Percentiles rank a stretch among this genome's conserved stretches.
These are phyloP conservation scores for Halichoeres trimaculatus DNA, from an alignment of 2,113 vertebrate species.

Conservation along the genomic window DNA sequence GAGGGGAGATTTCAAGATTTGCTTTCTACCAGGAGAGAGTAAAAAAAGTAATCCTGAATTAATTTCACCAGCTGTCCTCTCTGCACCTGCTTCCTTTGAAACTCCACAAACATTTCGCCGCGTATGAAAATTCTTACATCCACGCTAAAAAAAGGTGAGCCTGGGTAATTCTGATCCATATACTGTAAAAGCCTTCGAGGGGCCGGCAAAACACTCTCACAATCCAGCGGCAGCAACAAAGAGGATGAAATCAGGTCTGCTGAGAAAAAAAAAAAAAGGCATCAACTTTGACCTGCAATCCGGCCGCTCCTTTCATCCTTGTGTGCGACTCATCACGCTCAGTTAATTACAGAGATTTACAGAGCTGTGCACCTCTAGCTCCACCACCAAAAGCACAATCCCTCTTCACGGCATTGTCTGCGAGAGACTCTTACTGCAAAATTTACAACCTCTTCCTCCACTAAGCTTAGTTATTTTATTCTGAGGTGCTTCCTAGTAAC, in stretches of 20 bases:
- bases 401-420: conserved; percentile 34
- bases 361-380: conserved; percentile 46
- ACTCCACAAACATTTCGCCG: not conserved
- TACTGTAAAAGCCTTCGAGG: not conserved
- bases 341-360: conserved; percentile 67
- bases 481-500: conserved; percentile 47
- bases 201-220: conserved; percentile 4
- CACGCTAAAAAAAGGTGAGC: conserved; percentile 38
- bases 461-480: conserved; percentile 35
- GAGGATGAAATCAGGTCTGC: conserved; percentile 3
- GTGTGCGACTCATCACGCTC: conserved; percentile 61
- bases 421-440: conserved; percentile 45
- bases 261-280: conserved; percentile 31
- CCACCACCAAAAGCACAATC: conserved; percentile 41
- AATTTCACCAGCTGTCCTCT: conserved; percentile 77
- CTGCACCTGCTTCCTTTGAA: conserved; percentile 58
- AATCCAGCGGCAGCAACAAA: conserved; percentile 1
- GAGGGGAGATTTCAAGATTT: conserved; percentile 61
- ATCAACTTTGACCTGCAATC: conserved; percentile 68
- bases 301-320: conserved; percentile 51
- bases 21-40: conserved; percentile 72
- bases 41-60: conserved; percentile 61
- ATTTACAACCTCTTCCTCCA: conserved; percentile 54
- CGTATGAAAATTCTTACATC: conserved; percentile 26
- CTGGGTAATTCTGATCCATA: conserved; percentile 6